Evolutionary conservation across 1,140 invertebrate genomes (phyloP).

Genomic region (Pemphigus obesinymphae): DNA sequence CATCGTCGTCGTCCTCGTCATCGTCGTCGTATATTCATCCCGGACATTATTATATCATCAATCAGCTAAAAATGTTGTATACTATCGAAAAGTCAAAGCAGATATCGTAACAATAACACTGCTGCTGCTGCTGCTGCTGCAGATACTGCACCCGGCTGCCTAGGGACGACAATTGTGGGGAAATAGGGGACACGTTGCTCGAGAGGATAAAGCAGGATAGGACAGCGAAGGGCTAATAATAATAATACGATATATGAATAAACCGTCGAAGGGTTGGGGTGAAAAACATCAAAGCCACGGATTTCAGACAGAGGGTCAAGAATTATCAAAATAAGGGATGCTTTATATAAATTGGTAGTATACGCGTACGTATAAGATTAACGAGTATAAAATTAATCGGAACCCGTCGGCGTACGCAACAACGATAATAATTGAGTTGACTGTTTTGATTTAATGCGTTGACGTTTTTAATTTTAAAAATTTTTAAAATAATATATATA

Average conservation of each 20-base stretch:
- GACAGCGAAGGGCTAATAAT: slow-evolving; percentile 4
- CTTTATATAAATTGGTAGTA: not conserved
- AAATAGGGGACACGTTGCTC: not conserved
- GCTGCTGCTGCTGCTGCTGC: too few relatives aligned
- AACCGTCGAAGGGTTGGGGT: not conserved
- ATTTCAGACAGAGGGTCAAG: not conserved
- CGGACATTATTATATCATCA: slow-evolving; percentile 8
- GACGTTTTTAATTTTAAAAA: too few relatives aligned
- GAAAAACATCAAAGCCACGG: slow-evolving; percentile 26
- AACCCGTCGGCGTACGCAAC: not conserved
- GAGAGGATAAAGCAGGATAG: not conserved
- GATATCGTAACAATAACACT: not conserved
- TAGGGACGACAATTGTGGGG: not conserved
- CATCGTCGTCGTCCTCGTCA: not conserved
- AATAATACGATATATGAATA: not conserved
- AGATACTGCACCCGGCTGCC: not conserved
- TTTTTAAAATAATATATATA: too few relatives aligned
- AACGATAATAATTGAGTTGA: not conserved
- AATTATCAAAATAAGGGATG: not conserved
- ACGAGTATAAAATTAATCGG: not conserved
- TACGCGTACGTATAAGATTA: not conserved
- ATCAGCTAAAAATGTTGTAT: not conserved
- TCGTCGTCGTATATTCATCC: not conserved
- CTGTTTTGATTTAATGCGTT: too few relatives aligned
- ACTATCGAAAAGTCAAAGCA: not conserved